These are phyloP conservation scores for Ladona fulva DNA, from an alignment of 1,140 invertebrate species.

Conservation along the genomic window DNA sequence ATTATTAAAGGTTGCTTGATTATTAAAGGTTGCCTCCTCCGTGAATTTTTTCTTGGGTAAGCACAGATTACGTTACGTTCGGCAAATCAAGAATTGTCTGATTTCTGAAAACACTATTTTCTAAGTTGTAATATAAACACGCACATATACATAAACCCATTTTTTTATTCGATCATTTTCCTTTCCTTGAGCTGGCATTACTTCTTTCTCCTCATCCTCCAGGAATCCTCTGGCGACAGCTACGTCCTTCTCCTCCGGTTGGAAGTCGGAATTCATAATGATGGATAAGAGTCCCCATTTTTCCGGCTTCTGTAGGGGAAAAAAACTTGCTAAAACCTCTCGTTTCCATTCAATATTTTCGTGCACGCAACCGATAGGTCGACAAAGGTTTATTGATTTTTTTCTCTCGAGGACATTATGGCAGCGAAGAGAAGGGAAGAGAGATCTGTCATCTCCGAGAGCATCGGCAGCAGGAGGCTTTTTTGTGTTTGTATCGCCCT, in stretches of 20 bases:
- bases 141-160: too few species aligned
- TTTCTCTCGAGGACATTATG: background rate
- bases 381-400: conserved; percentile 7
- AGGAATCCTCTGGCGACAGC: background rate
- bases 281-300: background rate
- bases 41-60: too few species aligned
- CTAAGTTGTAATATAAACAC: too few species aligned
- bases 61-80: too few species aligned
- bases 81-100: too few species aligned
- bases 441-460: background rate
- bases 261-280: background rate
- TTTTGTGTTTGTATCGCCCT: background rate
- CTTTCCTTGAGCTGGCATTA: background rate
- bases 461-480: background rate
- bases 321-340: background rate
- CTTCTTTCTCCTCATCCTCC: background rate
- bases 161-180: background rate
- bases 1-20: too few species aligned
- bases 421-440: background rate
- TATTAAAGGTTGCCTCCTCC: too few species aligned
- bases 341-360: conserved; percentile 10
- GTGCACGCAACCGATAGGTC: conserved; percentile 1
- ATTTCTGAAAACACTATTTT: too few species aligned
- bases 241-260: background rate
- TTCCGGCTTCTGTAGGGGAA: background rate